Evolutionary conservation across 2,797 vertebrate species (phyloP).

Genomic region (Leuciscus waleckii): DNA sequence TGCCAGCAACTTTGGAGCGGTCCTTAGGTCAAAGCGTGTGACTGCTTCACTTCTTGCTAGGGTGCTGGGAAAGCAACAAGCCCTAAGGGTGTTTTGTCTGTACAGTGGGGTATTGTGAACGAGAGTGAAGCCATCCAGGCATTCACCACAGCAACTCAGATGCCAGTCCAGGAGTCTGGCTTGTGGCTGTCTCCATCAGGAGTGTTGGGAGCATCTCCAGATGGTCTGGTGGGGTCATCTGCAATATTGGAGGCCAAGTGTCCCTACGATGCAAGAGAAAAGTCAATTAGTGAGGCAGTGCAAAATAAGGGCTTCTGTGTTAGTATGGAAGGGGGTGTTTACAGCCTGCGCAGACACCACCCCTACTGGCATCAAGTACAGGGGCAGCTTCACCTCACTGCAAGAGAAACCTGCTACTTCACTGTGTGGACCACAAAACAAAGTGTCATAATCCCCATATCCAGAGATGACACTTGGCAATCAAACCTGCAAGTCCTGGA

Average conservation of each 20-base stretch:
- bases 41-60: not conserved
- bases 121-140: not conserved
- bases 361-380: conserved; percentile 40
- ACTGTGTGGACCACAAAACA: conserved; percentile 31
- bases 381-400: conserved; percentile 23
- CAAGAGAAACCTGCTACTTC: conserved; percentile 11
- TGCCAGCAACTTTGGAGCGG: not conserved
- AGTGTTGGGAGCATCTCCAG: conserved; percentile 19
- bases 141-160: not conserved
- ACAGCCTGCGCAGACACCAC: conserved; percentile 15
- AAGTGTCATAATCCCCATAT: conserved; percentile 1
- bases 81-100: conserved; percentile 1
- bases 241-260: conserved; percentile 19
- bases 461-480: conserved; percentile 14
- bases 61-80: not conserved
- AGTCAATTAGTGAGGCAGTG: not conserved
- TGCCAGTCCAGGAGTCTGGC: not conserved
- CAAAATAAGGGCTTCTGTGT: conserved; percentile 2
- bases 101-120: not conserved
- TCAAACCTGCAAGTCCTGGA: conserved; percentile 18
- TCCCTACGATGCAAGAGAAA: not conserved
- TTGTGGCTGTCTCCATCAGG: conserved; percentile 6
- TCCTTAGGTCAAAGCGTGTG: not conserved
- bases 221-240: conserved; percentile 14
- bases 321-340: not conserved